Conservation (phyloP, 2,113 vertebrate species). For the Eonycteris spelaea region DNA sequence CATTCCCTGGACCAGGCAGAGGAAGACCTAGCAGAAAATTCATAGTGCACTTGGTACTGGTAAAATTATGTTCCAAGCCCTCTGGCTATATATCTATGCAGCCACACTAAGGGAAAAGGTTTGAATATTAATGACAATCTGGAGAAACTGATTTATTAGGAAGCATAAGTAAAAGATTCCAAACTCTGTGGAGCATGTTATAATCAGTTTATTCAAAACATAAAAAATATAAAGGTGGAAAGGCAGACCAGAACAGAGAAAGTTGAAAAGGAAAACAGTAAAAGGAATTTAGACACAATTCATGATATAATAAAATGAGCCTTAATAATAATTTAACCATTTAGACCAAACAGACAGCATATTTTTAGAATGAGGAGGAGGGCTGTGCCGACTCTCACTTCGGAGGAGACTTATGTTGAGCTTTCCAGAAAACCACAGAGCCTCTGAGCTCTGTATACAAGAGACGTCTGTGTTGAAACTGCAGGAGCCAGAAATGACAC, state of each 20-base stretch:
- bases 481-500: slow-evolving; percentile 60
- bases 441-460: slow-evolving; percentile 31
- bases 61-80: background rate
- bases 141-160: slow-evolving; percentile 51
- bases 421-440: slow-evolving; percentile 56
- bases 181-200: background rate
- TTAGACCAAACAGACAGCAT: background rate
- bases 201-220: background rate
- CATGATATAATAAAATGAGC: background rate
- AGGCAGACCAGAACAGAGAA: background rate
- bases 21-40: background rate
- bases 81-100: background rate
- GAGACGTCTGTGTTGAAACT: slow-evolving; percentile 44
- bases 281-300: slow-evolving; percentile 27
- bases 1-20: background rate
- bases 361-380: slow-evolving; percentile 41
- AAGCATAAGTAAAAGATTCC: background rate
- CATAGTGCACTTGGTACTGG: background rate
- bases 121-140: slow-evolving; percentile 17
- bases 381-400: background rate
- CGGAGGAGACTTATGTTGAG: background rate
- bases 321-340: slow-evolving; percentile 31
- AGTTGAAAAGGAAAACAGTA: background rate
- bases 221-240: background rate
- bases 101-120: background rate